Evolutionary conservation across 2,888 invertebrate genomes (phyloP), one percentile per base, ranked within the genome.

Genomic region (Xanthia icteritia): DNA sequence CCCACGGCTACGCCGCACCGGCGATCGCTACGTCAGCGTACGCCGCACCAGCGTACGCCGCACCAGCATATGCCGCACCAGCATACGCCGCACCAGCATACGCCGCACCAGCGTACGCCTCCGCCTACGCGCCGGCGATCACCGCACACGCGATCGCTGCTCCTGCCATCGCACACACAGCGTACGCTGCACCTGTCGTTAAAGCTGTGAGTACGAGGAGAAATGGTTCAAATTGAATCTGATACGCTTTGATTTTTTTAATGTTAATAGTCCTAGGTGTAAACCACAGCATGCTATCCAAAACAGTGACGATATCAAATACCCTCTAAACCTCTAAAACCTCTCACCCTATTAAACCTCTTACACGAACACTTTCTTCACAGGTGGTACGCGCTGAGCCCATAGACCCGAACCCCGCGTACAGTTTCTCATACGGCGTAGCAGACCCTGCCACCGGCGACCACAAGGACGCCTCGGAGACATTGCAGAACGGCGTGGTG

Each of bases 341-440:
- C n/a, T n/a, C n/a, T n/a, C n/a, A n/a, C n/a, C n/a, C n/a, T n/a
- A n/a, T n/a, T n/a, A n/a, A n/a, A n/a, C 48, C 8, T 51, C 8
- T 51, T 51, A 20, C 6, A 51, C 2, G 2, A 51, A 51, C 51
- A 51, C 8, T 51, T 20, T 51, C 8, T n/a, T 73, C 31, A 13
- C 23, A 88, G 94, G 92, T 96, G 54, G 92, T 96, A 27, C 94
- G 91, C 60, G 96, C 97, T 0, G 97, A 97, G 89, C 95, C 96
- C 0, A 86, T 97, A 68, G 97, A 97, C 89, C 97, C 97, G 0
- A 97, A 97, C 91, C 97, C 97, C 23, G 96, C 96, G 5, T 97
- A 97, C 92, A 95, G 95, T 88, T 97, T 96, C 93, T 95, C 96
- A 1, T 97, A 97, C 89, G 97, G 97, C 9, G 97, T 97, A 27